Base-by-base conservation (phyloP, 2,888 invertebrate genomes). In the Cheilosia soror region DNA sequence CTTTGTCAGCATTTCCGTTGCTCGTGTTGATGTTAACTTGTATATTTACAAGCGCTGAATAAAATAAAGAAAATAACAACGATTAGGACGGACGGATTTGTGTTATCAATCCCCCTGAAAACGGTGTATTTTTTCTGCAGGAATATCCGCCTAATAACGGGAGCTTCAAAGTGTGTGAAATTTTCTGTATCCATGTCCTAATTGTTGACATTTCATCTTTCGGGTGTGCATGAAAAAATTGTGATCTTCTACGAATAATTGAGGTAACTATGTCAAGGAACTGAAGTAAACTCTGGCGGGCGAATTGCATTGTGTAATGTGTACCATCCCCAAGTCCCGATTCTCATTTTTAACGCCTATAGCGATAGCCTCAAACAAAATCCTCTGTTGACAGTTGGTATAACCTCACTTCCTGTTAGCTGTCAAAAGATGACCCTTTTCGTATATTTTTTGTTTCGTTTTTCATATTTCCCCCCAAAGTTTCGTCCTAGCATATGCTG, bases 381-480 rank as follows among this genome's bases (percentile, higher is more conserved):
- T 82, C 53, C 58, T 71, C 53, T 82, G 81, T 84, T 84, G 84
- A 84, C 84, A 84, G 80, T 66, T 80, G 71, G 69, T 58, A 76
- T 84, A 84, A 84, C 84, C 84, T 71, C 75, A 84, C 75, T 84
- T 84, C 75, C 75, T 80, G 55, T 6, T 80, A 75, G 65, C 80
- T 80, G 84, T 84, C 84, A 84, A 76, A 75, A 65, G 33, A 37
- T 44, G 65, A 71, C 76, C 77, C 71, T 77, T 60, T 71, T 69
- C 69, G 58, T 57, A 25, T 31, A 58, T 69, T 76, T 69, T 65
- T 82, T 77, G 42, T 71, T 82, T 65, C 71, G 49, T 57, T 66
- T 82, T 62, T 77, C 44, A 51, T 53, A 40, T 13, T 44, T 9
- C 40, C 31, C n/a, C 27, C 47, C 49, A 62, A 47, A 3, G 47